These are phyloP conservation scores for Peribatodes rhomboidaria DNA, from an alignment of 2,888 invertebrate species.

Conservation along the genomic window DNA sequence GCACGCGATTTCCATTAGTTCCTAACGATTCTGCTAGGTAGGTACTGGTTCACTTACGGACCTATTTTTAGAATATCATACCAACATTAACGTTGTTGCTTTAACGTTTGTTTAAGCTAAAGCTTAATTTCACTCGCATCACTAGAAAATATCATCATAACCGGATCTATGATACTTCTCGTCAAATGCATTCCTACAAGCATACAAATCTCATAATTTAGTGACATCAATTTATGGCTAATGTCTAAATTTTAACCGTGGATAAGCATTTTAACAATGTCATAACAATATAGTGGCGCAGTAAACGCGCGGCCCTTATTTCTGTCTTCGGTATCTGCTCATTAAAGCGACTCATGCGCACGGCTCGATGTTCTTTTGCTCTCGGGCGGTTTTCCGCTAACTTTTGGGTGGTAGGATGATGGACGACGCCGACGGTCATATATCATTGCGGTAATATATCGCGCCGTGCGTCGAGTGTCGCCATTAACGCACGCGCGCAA, in stretches of 20 bases:
- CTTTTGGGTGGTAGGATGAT: conserved; percentile 86
- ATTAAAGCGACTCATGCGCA: conserved; percentile 77
- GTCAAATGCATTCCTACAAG: conserved; percentile 40
- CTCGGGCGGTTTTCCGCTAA: conserved; percentile 78
- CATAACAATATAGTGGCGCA: conserved; percentile 79
- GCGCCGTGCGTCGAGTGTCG: conserved; percentile 83
- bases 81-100: too few relatives aligned
- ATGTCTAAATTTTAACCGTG: conserved; percentile 66
- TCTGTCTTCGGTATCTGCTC: conserved; percentile 84
- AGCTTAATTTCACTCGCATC: neutral
- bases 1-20: conserved; percentile 49
- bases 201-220: conserved; percentile 39
- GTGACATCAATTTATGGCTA: conserved; percentile 60
- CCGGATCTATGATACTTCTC: neutral
- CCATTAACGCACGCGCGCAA: conserved; percentile 84
- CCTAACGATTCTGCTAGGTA: neutral
- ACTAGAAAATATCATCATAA: neutral
- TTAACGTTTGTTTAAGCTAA: too few relatives aligned
- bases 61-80: too few relatives aligned
- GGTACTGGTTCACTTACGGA: too few relatives aligned
- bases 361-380: conserved; percentile 72
- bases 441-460: conserved; percentile 85
- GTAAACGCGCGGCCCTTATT: conserved; percentile 81
- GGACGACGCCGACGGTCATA: conserved; percentile 81
- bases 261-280: conserved; percentile 79